These are phyloP conservation scores for Nothobranchius kuhntae DNA, from an alignment of 2,113 vertebrate genomes.

Conservation along the genomic window DNA sequence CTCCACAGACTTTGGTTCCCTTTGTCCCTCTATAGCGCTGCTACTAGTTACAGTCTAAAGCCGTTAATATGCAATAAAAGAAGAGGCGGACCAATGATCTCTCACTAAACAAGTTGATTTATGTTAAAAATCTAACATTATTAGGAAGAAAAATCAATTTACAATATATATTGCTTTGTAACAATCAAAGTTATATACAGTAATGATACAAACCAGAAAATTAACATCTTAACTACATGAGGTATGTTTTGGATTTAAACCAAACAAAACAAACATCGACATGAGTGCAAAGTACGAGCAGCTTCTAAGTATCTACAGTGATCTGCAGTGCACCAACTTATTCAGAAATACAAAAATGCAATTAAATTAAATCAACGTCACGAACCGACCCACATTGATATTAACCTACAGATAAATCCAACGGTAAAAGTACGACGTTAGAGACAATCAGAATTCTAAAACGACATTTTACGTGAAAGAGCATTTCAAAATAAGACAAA, in stretches of 20 bases:
- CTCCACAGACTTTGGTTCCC: slow-evolving; percentile 66
- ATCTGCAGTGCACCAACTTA: slow-evolving; percentile 42
- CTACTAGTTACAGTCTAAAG: slow-evolving; percentile 74
- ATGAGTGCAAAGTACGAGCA: slow-evolving; percentile 42
- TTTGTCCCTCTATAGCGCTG: slow-evolving; percentile 61
- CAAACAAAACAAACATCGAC: slow-evolving; percentile 42
- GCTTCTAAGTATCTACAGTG: slow-evolving; percentile 29
- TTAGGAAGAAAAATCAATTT: slow-evolving; percentile 61
- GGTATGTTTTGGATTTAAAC: slow-evolving; percentile 68
- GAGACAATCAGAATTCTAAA: slow-evolving; percentile 29
- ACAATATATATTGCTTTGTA: slow-evolving; percentile 80
- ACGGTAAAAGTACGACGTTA: slow-evolving; percentile 38
- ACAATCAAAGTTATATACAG: slow-evolving; percentile 67
- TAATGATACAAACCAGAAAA: slow-evolving; percentile 54
- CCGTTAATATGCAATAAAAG: slow-evolving; percentile 53
- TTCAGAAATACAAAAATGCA: slow-evolving; percentile 16
- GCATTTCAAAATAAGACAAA: slow-evolving; percentile 43
- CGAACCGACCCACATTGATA: slow-evolving; percentile 30
- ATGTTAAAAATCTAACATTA: slow-evolving; percentile 73
- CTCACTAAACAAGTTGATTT: slow-evolving; percentile 53
- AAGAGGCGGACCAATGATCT: slow-evolving; percentile 42
- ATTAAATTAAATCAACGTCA: slow-evolving; percentile 31
- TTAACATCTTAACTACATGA: slow-evolving; percentile 68
- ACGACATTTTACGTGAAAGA: slow-evolving; percentile 28
- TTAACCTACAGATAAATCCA: slow-evolving; percentile 59